Percentiles rank a stretch among this genome's conserved stretches.
Evolutionary conservation across 2,113 vertebrate species (phyloP).

Genomic region (Platysteira castanea): DNA sequence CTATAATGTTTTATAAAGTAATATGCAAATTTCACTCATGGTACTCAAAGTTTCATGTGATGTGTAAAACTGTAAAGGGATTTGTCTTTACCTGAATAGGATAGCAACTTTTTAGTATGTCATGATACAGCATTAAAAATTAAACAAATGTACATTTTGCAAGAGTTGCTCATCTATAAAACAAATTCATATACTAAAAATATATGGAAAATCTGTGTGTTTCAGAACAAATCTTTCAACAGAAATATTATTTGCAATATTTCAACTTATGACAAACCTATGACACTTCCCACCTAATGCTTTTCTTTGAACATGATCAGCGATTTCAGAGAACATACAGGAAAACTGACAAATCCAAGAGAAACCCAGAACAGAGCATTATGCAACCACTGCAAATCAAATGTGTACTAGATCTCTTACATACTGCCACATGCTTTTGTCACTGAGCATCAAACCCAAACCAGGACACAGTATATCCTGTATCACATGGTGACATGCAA

Average conservation of each 20-base stretch:
- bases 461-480: not conserved
- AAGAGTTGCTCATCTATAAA: not conserved
- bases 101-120: not conserved
- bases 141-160: not conserved
- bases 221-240: not conserved
- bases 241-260: not conserved
- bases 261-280: not conserved
- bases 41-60: not conserved
- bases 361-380: not conserved
- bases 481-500: not conserved
- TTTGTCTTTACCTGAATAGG: not conserved
- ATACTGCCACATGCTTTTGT: not conserved
- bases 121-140: not conserved
- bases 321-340: fast-evolving
- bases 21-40: slow-evolving; percentile 64
- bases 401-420: too few relatives aligned
- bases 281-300: not conserved
- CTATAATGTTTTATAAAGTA: slow-evolving; percentile 78
- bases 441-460: not conserved
- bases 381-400: not conserved
- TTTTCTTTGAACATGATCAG: not conserved
- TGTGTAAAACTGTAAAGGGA: not conserved
- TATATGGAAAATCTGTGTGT: not conserved
- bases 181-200: not conserved
- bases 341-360: not conserved